Percentiles rank a stretch among this genome's conserved stretches.
These are phyloP conservation scores for Bombus turneri DNA, from an alignment of 1,140 invertebrate species.

Conservation along the genomic window DNA sequence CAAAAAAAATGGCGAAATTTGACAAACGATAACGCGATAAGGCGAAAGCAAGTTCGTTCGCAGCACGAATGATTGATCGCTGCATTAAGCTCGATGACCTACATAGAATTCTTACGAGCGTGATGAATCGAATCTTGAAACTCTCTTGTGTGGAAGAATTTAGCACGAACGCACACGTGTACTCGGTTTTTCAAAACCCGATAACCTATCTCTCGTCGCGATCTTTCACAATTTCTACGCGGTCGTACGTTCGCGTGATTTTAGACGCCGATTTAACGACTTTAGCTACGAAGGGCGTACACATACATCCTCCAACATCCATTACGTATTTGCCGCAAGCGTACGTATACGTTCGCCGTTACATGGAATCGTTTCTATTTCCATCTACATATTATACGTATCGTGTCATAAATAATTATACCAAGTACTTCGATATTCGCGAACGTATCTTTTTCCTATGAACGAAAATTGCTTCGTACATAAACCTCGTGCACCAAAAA, in stretches of 20 bases:
- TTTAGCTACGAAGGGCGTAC: too few species aligned
- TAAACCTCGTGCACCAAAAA: too few species aligned
- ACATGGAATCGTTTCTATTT: too few species aligned
- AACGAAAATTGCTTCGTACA: too few species aligned
- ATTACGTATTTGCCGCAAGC: too few species aligned
- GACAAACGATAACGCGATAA: slow-evolving; percentile 32
- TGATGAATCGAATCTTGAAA: slow-evolving; percentile 4
- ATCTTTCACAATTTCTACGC: neutral
- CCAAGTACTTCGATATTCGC: too few species aligned
- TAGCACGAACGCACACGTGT: neutral
- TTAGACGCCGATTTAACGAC: neutral
- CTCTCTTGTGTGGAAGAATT: neutral
- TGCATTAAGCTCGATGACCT: slow-evolving; percentile 24
- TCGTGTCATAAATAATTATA: too few species aligned
- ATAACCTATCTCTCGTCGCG: neutral
- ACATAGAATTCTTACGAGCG: neutral
- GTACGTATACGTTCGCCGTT: too few species aligned
- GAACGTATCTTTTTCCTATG: too few species aligned
- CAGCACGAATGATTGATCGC: slow-evolving; percentile 32
- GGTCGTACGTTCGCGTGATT: neutral
- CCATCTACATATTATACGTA: too few species aligned
- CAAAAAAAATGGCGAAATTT: slow-evolving; percentile 11
- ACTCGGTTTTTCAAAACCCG: neutral
- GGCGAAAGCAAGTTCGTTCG: slow-evolving; percentile 16
- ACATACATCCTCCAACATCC: too few species aligned